Evolutionary conservation across 2,797 vertebrate genomes (phyloP), one percentile per base, ranked within the genome.

Genomic region (Helicolenus hilgendorfi): DNA sequence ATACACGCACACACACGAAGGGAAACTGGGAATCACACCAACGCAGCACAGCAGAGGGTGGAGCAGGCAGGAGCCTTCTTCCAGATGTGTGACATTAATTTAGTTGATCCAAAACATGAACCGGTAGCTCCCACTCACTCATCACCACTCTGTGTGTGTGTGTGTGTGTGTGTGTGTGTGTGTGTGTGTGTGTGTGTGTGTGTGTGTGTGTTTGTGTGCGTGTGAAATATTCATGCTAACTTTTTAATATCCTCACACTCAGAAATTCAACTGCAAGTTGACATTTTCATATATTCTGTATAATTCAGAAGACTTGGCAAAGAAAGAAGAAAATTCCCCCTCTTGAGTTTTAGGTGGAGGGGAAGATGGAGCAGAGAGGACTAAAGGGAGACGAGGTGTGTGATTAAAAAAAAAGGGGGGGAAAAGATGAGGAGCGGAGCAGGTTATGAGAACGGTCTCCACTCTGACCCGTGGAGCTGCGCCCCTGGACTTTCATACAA

Each of bases 1-100:
- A 88, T 68, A 76, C 71, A 79, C 38, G 70, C 58, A 63, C 72
- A 80, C 29, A 85, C 80, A 89, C 87, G 85, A 81, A 91, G 82
- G 92, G 92, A 94, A 95, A 94, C 92, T 95, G 94, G 96, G 95
- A 95, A 95, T 96, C 94, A 97, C 96, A 97, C 96, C 95, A 96
- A 96, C 95, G 94, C 96, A 96, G 90, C 93, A 86, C 95, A 96
- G 95, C 93, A 65, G 94, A 96, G 94, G 94, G 95, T 95, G 95
- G 94, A 96, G 93, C 95, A 93, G 89, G 92, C 94, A 94, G 94
- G 85, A 96, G 95, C 94, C 94, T 88, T 94, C 93, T 95, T 97
- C 95, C 96, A 97, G 96, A 97, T 97, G 96, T 97, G 95, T 90
- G 95, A 96, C 94, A 96, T 96, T 96, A 95, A 96, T 95, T 96